Evolutionary conservation across 2,888 invertebrate genomes (phyloP), one percentile per base, ranked within the genome.

Genomic region (Scelioninae gen. 2): DNA sequence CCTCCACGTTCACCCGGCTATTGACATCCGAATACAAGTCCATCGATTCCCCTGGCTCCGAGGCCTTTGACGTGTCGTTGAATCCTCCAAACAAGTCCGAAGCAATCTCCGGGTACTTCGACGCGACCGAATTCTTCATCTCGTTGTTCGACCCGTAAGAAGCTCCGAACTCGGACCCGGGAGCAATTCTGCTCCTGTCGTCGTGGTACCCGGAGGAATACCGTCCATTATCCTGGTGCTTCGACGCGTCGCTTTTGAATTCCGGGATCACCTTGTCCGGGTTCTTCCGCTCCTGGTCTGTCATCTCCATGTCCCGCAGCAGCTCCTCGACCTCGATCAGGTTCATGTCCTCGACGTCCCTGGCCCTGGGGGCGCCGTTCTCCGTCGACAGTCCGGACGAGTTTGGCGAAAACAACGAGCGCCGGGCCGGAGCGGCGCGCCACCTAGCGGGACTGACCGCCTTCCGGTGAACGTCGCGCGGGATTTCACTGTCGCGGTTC

Each of bases 251-350:
- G 3, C 15, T 46, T 71, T 81, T 83, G 35, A 81, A 81, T n/a
- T 79, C 79, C 11, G 78, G 72, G 22, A 81, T 79, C 35, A 82
- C 76, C 65, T 78, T 81, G 13, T 80, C 79, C n/a, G n/a, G n/a
- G n/a, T n/a, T n/a, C n/a, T n/a, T n/a, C n/a, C n/a, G n/a, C n/a
- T 84, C 83, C 43, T 80, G 79, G 52, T 88, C 86, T 2, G 86
- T 85, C 11, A 78, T 78, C 74, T 88, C 87, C 81, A 88, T 85
- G 71, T 87, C 85, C 64, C 83, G 82, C 25, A 88, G 78, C 63
- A 88, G 78, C 39, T 85, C 82, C 41, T 88, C 85, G 0, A 88
- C 85, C 74, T 88, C 87, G 5, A 82, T 78, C 13, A 87, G 78
- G 73, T 84, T 85, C 80, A 87, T 84, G 13, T 84, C 81, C 45